phyloP scores from a whole-genome alignment of 1,140 invertebrate genomes.

The Platyscapa corneri region DNA sequence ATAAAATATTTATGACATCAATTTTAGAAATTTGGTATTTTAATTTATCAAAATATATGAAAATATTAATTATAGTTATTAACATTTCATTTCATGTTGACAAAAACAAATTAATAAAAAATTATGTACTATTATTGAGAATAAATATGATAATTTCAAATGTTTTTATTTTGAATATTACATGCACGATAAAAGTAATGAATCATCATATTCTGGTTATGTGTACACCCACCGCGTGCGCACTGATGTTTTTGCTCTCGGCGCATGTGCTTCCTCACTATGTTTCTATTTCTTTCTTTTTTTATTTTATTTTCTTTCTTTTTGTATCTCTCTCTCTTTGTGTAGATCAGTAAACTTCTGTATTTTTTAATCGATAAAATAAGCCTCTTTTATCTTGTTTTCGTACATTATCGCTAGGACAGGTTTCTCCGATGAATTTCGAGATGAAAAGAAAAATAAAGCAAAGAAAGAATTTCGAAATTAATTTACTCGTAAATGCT shows the following conservation, averaged over 20 bases:
- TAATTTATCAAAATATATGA: too few species aligned
- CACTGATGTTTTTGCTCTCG: slow-evolving; percentile 34
- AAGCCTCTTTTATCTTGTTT: neutral
- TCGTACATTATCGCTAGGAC: neutral
- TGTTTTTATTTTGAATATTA: too few species aligned
- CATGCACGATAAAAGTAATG: too few species aligned
- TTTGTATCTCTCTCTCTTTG: neutral
- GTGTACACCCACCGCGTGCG: slow-evolving; percentile 31
- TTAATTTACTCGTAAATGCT: slow-evolving; percentile 8
- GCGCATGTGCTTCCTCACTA: slow-evolving; percentile 36
- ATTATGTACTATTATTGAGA: too few species aligned
- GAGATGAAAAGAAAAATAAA: neutral
- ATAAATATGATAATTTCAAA: too few species aligned
- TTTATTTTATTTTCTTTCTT: neutral
- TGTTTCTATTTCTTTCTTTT: neutral
- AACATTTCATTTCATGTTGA: too few species aligned
- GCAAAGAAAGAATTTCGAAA: slow-evolving; percentile 10
- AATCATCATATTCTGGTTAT: neutral
- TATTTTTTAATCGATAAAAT: slow-evolving; percentile 53
- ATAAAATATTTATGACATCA: too few species aligned
- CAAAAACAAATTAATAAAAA: too few species aligned
- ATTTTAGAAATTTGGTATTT: too few species aligned
- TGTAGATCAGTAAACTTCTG: neutral
- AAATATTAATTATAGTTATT: too few species aligned
- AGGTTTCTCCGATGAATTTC: neutral